Evolutionary conservation across 2,888 invertebrate species (phyloP), one percentile per base, ranked within the genome.

Genomic region (Lutraria lutraria): DNA sequence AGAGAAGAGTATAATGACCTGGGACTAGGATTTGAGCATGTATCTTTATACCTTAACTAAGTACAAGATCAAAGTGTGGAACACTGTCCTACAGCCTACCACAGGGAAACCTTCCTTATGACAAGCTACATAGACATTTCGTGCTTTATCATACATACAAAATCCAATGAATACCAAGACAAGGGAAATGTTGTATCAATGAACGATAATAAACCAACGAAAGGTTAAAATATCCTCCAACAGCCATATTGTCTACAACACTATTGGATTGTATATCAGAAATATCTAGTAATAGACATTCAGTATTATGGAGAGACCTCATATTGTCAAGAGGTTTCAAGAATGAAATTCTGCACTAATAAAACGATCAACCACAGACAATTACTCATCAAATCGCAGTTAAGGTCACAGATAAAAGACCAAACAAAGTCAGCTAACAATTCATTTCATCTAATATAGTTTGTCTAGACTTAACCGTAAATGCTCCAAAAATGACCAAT

Each of bases 401-500:
- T 25, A 12, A n/a, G 63, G 25, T 68, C 19, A 4, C 3, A 25
- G 2, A 68, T 25, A 68, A 68, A n/a, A 68, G 25, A n/a, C 21
- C 8, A n/a, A 56, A 56, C 56, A 63, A 68, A 68, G 25, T 25
- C 63, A 68, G 25, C 63, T 25, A 68, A 68, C 63, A 68, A 68
- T 25, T 68, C 25, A 68, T 68, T 68, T 68, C 19, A 68, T 68
- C 63, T 25, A 68, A 68, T 31, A 76, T 15, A 31, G 76, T 76
- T 31, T 34, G 76, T 76, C 76, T 76, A 76, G 76, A 76, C 76
- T 31, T 31, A 34, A 76, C 76, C 76, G 31, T 76, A 34, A 76
- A 76, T 76, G 31, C 31, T 34, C 34, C 29, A 76, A 76, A 76
- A 76, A 76, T 76, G 34, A 76, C 76, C 76, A 76, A 76, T 76